A percentile compares a stretch with the other conserved stretches of the same genome.
These are phyloP conservation scores for Vultur gryphus DNA, from an alignment of 2,797 vertebrate genomes.

Conservation along the genomic window DNA sequence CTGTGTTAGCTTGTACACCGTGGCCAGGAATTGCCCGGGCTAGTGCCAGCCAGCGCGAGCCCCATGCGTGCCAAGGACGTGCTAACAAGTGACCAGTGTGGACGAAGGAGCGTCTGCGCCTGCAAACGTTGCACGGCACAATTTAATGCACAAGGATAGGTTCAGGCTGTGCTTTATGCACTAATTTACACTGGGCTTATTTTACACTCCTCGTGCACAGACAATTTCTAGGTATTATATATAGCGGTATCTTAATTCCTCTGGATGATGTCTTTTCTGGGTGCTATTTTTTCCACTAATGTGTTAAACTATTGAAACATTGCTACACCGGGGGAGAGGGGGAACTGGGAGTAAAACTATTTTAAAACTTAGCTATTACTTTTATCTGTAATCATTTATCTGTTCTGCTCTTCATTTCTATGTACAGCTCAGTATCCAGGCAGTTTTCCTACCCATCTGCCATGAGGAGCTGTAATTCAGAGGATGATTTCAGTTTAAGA, in stretches of 20 bases:
- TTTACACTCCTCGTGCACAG: background rate
- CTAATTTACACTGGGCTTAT: background rate
- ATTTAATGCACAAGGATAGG: background rate
- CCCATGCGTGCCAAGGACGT: accelerated
- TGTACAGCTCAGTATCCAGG: slow-evolving; percentile 9
- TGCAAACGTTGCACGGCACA: accelerated
- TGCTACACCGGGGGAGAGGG: background rate
- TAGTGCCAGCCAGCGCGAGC: background rate
- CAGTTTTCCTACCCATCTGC: slow-evolving; percentile 19
- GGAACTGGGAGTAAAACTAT: background rate
- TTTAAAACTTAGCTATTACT: background rate
- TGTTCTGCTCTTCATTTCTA: background rate
- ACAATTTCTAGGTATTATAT: background rate
- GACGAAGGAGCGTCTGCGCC: background rate
- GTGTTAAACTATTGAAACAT: background rate
- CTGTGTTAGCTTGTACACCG: background rate
- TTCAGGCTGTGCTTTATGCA: background rate
- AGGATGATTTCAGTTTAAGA: background rate
- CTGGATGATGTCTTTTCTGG: background rate
- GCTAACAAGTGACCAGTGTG: background rate
- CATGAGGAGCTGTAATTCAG: background rate
- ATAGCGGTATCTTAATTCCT: background rate
- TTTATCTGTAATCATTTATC: background rate
- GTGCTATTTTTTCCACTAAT: background rate
- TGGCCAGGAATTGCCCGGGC: background rate